phyloP scores from a whole-genome alignment of 2,113 vertebrate genomes.

The Diphyllodes magnificus region DNA sequence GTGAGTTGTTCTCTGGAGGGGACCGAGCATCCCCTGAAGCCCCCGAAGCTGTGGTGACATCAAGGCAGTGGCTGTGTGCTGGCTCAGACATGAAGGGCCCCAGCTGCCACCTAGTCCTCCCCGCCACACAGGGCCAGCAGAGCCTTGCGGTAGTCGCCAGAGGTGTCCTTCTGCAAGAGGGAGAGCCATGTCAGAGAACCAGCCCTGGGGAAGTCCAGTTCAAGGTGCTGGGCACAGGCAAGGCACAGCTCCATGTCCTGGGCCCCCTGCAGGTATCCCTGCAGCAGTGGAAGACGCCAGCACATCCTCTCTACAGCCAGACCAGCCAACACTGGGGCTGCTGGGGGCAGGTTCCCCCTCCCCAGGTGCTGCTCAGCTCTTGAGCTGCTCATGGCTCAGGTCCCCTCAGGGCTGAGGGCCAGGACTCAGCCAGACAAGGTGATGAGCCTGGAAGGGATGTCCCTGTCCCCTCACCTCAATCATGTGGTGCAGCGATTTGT shows the following conservation, averaged over 20 bases:
- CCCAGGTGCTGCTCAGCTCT: not conserved
- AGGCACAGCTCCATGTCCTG: not conserved
- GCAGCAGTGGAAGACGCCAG: not conserved
- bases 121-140: slow-evolving; percentile 88
- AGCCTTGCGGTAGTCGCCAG: slow-evolving; percentile 91
- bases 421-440: not conserved
- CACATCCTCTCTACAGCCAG: not conserved
- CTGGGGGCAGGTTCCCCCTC: not conserved
- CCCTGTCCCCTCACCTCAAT: slow-evolving; percentile 79
- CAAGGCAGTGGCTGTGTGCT: slow-evolving; percentile 40
- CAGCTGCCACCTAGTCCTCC: slow-evolving; percentile 76
- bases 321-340: not conserved
- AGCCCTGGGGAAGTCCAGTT: not conserved
- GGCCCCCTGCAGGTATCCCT: not conserved
- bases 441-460: not conserved
- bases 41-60: slow-evolving; percentile 44
- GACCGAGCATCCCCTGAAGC: not conserved
- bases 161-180: slow-evolving; percentile 87
- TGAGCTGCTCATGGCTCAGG: not conserved
- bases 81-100: slow-evolving; percentile 9
- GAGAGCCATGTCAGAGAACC: not conserved
- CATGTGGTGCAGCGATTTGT: slow-evolving; percentile 86
- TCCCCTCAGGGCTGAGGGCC: not conserved
- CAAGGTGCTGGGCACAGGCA: not conserved
- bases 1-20: not conserved